Evolutionary conservation across 1,140 invertebrate genomes (phyloP), one percentile per base, ranked within the genome.

Genomic region (Penaeus indicus): DNA sequence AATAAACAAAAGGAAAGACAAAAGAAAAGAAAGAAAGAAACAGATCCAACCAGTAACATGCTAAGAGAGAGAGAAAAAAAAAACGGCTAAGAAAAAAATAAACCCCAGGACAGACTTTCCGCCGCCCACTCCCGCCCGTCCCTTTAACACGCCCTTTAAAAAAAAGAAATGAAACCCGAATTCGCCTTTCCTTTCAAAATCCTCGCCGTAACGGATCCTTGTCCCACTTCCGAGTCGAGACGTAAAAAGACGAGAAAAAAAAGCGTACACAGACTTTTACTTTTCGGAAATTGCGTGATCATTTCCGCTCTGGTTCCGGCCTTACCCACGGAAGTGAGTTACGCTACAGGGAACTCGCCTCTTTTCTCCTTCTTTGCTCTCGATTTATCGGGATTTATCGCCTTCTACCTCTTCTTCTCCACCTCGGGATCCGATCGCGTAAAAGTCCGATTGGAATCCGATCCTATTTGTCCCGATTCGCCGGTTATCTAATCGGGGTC

Each of bases 261-360:
- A 81, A 62, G 25, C 18, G 54, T 83, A 83, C 63, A 83, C 81
- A 83, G 54, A 83, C 81, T 83, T n/a, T 83, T 83, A 83, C 81
- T 83, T 83, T 83, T 60, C 81, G 62, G 81, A 83, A 69, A 83
- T 83, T 83, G 81, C 81, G 81, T 83, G 62, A 83, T 83, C 81
- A 83, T 83, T 83, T 83, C 81, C 81, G 81, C 81, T 83, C 81
- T 83, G 81, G 62, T 83, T 83, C 81, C 81, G 81, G 81, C 32
- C 81, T 69, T 67, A 16, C 62, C 32, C 81, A 72, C 25, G 61
- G 81, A 38, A 83, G 63, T 42, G 61, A 69, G 25, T 83, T 83
- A 83, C 81, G 81, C 81, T 83, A 83, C 25, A 38, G 16, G 38
- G 81, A 83, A 83, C 32, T 11, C 11, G 1, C 63, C 16, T 21